Conservation (phyloP, 2,113 vertebrate genomes). For the Eulemur macaco region DNA sequence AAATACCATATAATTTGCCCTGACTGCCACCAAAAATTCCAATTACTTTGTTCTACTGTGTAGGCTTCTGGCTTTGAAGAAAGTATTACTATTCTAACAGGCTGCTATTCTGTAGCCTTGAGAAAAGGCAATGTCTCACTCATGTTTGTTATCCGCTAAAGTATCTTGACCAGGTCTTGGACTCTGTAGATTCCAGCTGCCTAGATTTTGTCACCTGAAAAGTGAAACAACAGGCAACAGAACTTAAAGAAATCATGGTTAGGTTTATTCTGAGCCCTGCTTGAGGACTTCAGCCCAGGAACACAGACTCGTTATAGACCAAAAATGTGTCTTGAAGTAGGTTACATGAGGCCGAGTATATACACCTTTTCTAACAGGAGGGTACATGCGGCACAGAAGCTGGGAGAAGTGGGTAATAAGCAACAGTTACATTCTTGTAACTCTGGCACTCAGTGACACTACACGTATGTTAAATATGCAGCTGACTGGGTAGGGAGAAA, state of each 20-base stretch:
- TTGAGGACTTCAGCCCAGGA: background rate
- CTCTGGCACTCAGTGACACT: background rate
- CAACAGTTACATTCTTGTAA: background rate
- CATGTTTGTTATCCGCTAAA: background rate
- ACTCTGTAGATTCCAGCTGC: background rate
- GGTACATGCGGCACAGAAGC: background rate
- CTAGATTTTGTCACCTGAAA: background rate
- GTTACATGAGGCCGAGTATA: background rate
- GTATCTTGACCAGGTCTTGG: background rate
- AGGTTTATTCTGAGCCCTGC: background rate
- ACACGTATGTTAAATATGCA: background rate
- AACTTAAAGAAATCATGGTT: background rate
- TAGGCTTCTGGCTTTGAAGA: background rate
- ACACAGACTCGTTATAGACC: background rate
- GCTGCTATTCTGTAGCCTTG: background rate
- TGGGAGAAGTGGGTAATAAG: background rate
- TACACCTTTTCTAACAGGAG: background rate
- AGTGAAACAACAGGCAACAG: background rate
- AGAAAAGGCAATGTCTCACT: background rate
- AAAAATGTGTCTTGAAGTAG: background rate
- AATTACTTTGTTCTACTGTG: background rate
- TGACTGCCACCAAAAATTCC: background rate
- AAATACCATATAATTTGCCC: background rate
- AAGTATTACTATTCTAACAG: background rate
- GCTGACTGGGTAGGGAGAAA: background rate